A percentile compares a stretch with the other conserved stretches of the same genome.
Evolutionary conservation across 2,888 invertebrate genomes (phyloP).

Genomic region (Synanthedon vespiformis): DNA sequence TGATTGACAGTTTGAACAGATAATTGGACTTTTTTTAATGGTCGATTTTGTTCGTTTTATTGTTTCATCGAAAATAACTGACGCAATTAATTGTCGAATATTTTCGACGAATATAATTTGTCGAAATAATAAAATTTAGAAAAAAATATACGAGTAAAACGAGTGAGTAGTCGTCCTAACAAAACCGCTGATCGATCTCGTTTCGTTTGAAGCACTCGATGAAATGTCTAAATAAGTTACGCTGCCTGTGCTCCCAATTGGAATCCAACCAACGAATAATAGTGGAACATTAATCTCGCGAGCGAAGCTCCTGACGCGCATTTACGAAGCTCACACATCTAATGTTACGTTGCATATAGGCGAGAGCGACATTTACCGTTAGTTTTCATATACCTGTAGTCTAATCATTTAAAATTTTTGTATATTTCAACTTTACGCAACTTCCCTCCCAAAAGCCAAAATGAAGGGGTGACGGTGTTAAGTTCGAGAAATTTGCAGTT

Average conservation of each 20-base stretch:
- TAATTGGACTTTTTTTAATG: not conserved
- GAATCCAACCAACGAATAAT: slow-evolving; percentile 1
- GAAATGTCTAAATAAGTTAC: slow-evolving; percentile 1
- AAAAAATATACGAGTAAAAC: not conserved
- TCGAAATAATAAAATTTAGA: no score
- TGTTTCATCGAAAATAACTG: not conserved
- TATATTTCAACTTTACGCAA: no score
- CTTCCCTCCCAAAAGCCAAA: no score
- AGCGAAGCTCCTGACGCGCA: not conserved
- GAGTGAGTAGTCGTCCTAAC: not conserved
- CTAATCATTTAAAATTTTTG: no score
- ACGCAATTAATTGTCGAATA: not conserved
- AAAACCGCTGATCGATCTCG: not conserved
- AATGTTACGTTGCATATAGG: no score
- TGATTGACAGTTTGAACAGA: not conserved
- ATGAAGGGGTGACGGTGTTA: no score
- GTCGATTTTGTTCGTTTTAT: not conserved
- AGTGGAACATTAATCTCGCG: slow-evolving; percentile 1
- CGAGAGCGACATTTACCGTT: no score
- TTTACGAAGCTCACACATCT: not conserved
- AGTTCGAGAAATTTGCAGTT: no score
- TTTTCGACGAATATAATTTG: no score
- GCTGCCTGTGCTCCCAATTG: not conserved
- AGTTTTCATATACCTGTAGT: no score
- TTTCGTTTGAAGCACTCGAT: not conserved